Conservation (phyloP, 2,113 vertebrate species). For the human region DNA sequence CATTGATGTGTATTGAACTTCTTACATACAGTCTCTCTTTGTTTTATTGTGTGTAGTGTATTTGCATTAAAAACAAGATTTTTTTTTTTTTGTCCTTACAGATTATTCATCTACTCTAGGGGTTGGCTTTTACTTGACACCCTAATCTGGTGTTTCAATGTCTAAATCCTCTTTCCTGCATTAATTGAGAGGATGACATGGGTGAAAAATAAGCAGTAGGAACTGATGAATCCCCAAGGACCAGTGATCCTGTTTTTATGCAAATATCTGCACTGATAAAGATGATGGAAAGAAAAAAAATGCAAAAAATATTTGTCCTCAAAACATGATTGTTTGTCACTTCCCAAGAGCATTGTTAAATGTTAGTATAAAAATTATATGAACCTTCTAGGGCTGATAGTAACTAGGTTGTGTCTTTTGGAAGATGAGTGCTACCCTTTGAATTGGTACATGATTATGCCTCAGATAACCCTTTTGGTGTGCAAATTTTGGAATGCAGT, state of each 20-base stretch:
- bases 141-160: slow-evolving; percentile 69
- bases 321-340: slow-evolving; percentile 62
- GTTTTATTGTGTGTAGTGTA: slow-evolving; percentile 57
- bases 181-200: slow-evolving; percentile 78
- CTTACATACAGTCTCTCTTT: slow-evolving; percentile 53
- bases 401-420: slow-evolving; percentile 51
- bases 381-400: slow-evolving; percentile 6
- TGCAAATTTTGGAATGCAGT: slow-evolving; percentile 30
- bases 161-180: slow-evolving; percentile 73
- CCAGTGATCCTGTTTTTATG: slow-evolving; percentile 75
- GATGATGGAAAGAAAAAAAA: slow-evolving; percentile 74
- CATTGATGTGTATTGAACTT: slow-evolving; percentile 40
- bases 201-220: slow-evolving; percentile 76
- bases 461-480: slow-evolving; percentile 14
- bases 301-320: slow-evolving; percentile 68
- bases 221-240: slow-evolving; percentile 75
- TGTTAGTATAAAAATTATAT: slow-evolving; percentile 54
- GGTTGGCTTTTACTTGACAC: slow-evolving; percentile 73
- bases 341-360: slow-evolving; percentile 60
- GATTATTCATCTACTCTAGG: slow-evolving; percentile 73
- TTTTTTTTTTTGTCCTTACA: slow-evolving; percentile 62
- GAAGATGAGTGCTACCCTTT: neutral
- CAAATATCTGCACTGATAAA: slow-evolving; percentile 74
- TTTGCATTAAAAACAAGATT: slow-evolving; percentile 77
- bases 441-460: slow-evolving; percentile 37